Conservation (phyloP, 1,140 invertebrate species). For the Phthorimaea operculella region DNA sequence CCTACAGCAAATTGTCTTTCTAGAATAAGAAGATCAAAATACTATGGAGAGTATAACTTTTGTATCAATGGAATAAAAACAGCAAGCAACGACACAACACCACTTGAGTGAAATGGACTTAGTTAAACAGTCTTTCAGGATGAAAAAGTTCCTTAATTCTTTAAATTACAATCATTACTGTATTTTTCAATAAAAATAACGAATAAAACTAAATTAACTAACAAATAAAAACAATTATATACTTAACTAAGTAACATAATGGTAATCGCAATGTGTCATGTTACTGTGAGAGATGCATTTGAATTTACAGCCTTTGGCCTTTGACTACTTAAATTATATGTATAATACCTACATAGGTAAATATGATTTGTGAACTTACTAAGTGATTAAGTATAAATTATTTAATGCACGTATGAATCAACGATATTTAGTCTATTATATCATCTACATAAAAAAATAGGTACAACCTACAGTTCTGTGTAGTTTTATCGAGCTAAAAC, state of each 20-base stretch:
- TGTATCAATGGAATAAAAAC: too few relatives aligned
- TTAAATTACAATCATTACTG: slow-evolving; percentile 32
- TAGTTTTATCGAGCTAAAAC: slow-evolving; percentile 69
- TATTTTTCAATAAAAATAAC: slow-evolving; percentile 10
- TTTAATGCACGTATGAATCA: not conserved
- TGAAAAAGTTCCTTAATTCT: slow-evolving; percentile 25
- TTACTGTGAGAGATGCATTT: not conserved
- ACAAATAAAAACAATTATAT: too few relatives aligned
- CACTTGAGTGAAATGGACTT: slow-evolving; percentile 36
- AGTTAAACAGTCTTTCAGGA: slow-evolving; percentile 50
- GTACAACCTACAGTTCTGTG: not conserved
- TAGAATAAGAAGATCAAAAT: too few relatives aligned
- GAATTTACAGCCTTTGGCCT: not conserved
- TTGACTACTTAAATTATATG: too few relatives aligned
- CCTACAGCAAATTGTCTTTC: too few relatives aligned
- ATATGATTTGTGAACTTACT: not conserved
- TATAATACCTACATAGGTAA: not conserved
- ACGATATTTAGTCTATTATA: not conserved
- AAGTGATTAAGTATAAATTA: not conserved
- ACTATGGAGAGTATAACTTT: too few relatives aligned
- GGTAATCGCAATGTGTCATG: not conserved
- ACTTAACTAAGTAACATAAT: not conserved
- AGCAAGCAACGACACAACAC: slow-evolving; percentile 25
- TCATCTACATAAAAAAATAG: not conserved
- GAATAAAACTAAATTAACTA: not conserved